Percentiles rank a stretch among this genome's conserved stretches.
Evolutionary conservation across 2,888 invertebrate species (phyloP).

Genomic region (Pristionchus japonicus): DNA sequence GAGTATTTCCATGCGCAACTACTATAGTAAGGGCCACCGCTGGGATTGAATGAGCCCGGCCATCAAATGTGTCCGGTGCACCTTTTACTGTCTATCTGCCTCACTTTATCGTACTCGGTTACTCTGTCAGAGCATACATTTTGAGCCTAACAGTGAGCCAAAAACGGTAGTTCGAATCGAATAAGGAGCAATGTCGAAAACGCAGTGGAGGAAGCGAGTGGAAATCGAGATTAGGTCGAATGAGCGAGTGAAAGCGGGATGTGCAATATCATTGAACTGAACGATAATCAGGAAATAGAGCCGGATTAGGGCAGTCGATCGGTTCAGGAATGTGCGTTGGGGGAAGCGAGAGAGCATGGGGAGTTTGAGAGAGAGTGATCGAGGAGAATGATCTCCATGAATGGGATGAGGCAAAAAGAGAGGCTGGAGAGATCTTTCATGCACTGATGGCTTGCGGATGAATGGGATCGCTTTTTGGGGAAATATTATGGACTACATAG

Average conservation of each 20-base stretch:
- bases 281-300: not conserved
- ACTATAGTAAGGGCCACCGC: not conserved
- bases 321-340: not conserved
- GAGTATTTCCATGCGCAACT: not conserved
- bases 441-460: not conserved
- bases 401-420: not conserved
- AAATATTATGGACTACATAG: not conserved
- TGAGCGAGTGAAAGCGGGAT: not conserved
- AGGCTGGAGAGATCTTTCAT: not conserved
- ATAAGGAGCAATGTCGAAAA: not conserved
- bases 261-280: slow-evolving; percentile 10
- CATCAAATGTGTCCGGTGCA: not conserved
- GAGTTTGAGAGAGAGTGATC: not conserved
- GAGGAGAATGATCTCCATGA: not conserved
- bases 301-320: not conserved
- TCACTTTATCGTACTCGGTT: too few relatives aligned
- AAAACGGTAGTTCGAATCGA: not conserved
- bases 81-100: too few relatives aligned
- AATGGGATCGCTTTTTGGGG: not conserved
- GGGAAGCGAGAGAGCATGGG: not conserved
- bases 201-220: not conserved
- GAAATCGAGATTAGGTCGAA: not conserved
- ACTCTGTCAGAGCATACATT: too few relatives aligned
- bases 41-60: not conserved
- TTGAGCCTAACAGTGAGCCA: not conserved